phyloP scores from a whole-genome alignment of 2,113 vertebrate genomes.

The Spea multiplicata region DNA sequence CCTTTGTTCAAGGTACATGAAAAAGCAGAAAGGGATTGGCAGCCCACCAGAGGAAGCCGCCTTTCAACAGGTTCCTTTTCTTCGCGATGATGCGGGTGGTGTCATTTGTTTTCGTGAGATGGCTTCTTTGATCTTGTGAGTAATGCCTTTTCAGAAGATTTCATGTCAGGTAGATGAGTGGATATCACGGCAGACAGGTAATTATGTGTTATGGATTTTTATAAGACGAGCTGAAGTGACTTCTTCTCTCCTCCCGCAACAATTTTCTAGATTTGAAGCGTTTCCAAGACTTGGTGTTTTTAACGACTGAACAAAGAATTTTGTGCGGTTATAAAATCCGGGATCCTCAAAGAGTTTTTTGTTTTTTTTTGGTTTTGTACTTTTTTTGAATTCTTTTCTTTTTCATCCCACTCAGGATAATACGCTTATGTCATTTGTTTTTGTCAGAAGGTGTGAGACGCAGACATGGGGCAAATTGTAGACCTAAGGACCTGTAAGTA shows the following conservation, averaged over 20 bases:
- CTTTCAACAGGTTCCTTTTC: no score
- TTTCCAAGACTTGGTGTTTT: conserved; percentile 12
- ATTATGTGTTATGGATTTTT: conserved; percentile 43
- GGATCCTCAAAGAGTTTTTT: neutral
- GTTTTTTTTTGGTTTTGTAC: no score
- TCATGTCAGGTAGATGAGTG: conserved; percentile 15
- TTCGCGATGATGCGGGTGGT: neutral
- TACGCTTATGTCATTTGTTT: neutral
- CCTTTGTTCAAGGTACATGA: no score
- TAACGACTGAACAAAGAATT: neutral
- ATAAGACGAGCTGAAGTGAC: conserved; percentile 29
- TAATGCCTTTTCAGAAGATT: conserved; percentile 27
- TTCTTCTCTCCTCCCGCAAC: neutral
- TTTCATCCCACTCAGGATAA: neutral
- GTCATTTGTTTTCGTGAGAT: conserved; percentile 36
- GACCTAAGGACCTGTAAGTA: no score
- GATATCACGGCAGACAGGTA: conserved; percentile 42
- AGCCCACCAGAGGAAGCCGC: no score
- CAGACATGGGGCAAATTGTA: neutral
- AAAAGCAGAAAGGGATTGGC: no score
- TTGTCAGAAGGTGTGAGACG: neutral
- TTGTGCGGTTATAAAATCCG: neutral
- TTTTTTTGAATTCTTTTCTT: neutral
- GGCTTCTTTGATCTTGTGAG: conserved; percentile 32
- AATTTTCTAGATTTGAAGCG: neutral